These are phyloP conservation scores for Myopa testacea DNA, from an alignment of 2,888 invertebrate species.

Conservation along the genomic window DNA sequence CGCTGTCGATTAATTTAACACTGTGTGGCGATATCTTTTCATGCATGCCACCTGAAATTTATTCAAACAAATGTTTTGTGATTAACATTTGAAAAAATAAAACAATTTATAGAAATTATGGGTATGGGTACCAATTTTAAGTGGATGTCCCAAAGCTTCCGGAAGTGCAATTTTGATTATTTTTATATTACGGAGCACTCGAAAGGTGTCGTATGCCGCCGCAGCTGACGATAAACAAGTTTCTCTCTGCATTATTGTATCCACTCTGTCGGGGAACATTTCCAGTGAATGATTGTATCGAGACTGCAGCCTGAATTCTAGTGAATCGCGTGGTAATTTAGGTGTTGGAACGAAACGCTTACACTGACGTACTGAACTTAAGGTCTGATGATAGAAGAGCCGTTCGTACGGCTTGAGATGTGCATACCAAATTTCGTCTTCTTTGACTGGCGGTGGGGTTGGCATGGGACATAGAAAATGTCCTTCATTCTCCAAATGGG, in stretches of 20 bases:
- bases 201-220: conserved; percentile 70
- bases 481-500: conserved; percentile 69
- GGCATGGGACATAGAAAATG: conserved; percentile 65
- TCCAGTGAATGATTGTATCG: conserved; percentile 78
- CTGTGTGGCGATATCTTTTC: conserved; percentile 78
- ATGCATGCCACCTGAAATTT: conserved; percentile 71
- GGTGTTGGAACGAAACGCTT: conserved; percentile 64
- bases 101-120: background rate
- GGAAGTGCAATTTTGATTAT: conserved; percentile 63
- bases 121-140: conserved; percentile 65
- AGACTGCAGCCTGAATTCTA: conserved; percentile 77
- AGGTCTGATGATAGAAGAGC: conserved; percentile 71
- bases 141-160: conserved; percentile 68
- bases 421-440: conserved; percentile 62
- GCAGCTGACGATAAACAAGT: conserved; percentile 71
- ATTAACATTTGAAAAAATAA: background rate
- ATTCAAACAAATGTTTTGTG: background rate
- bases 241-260: conserved; percentile 77
- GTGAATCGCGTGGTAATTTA: conserved; percentile 73
- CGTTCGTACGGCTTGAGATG: conserved; percentile 67
- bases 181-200: conserved; percentile 75
- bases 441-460: conserved; percentile 53
- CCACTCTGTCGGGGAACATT: conserved; percentile 74
- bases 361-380: conserved; percentile 70
- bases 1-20: conserved; percentile 83